phyloP scores from a whole-genome alignment of 2,888 invertebrate species.

The Drosophila robusta region DNA sequence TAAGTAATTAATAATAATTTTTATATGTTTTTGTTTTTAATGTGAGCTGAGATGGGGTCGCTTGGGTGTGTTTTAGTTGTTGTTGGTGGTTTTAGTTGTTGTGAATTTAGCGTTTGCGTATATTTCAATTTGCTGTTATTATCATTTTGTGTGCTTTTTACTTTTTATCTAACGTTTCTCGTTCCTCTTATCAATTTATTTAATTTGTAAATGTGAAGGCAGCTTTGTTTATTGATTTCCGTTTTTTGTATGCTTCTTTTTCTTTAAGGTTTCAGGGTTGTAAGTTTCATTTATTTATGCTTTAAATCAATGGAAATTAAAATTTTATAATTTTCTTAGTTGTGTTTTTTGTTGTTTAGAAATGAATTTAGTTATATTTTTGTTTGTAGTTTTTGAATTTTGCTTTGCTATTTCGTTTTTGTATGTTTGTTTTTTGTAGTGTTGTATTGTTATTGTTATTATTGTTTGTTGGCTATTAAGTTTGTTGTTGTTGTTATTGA shows the following conservation, averaged over 20 bases:
- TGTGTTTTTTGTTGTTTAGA: constrained; percentile 13
- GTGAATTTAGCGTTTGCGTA: constrained; percentile 53
- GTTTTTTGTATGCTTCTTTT: constrained; percentile 74
- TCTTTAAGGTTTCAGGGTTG: constrained; percentile 55
- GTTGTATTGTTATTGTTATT: constrained; percentile 66
- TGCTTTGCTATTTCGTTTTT: constrained; percentile 57
- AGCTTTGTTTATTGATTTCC: constrained; percentile 85
- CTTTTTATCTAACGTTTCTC: constrained; percentile 62
- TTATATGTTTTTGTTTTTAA: constrained; percentile 13
- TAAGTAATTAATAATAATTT: not conserved
- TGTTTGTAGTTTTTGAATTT: constrained; percentile 65
- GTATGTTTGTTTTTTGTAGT: constrained; percentile 36
- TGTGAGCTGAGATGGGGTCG: constrained; percentile 24
- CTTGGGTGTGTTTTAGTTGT: constrained; percentile 20
- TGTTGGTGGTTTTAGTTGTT: constrained; percentile 44
- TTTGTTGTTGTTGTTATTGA: constrained; percentile 71
- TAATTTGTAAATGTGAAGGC: constrained; percentile 83
- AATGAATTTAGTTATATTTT: constrained; percentile 32
- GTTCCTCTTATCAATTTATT: constrained; percentile 71
- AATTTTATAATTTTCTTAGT: not conserved
- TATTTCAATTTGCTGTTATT: constrained; percentile 47
- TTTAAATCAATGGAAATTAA: constrained; percentile 26
- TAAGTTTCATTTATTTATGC: constrained; percentile 48
- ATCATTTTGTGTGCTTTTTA: constrained; percentile 79
- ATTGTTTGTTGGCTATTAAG: constrained; percentile 67